These are phyloP conservation scores for Sogatella furcifera DNA, from an alignment of 1,140 invertebrate species.

Conservation along the genomic window DNA sequence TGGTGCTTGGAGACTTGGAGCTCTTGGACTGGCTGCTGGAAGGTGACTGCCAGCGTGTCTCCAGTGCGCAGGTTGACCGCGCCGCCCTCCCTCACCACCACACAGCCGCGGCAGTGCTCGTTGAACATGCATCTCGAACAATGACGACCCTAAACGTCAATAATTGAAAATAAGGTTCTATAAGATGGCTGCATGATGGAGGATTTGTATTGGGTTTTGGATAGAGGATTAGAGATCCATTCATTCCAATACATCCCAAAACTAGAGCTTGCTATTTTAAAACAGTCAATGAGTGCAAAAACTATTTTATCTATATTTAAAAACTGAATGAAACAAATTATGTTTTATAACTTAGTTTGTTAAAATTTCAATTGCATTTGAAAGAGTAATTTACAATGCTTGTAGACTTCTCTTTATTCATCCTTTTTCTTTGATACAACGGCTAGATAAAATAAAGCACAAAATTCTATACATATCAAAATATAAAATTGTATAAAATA, in stretches of 20 bases:
- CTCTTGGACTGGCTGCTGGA: slow-evolving; percentile 27
- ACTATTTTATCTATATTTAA: no score
- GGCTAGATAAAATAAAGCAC: slow-evolving; percentile 40
- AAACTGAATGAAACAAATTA: no score
- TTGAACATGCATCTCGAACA: slow-evolving; percentile 52
- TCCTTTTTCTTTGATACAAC: slow-evolving; percentile 30
- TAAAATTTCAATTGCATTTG: no score
- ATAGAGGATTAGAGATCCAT: slow-evolving; percentile 2
- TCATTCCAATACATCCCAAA: background rate
- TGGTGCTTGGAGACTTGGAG: slow-evolving; percentile 25
- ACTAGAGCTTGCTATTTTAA: no score
- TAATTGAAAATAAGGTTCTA: no score
- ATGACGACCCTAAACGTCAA: slow-evolving; percentile 40
- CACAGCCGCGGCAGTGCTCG: slow-evolving; percentile 49
- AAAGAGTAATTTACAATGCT: no score
- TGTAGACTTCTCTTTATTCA: background rate
- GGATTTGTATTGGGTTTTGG: background rate
- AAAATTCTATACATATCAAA: no score
- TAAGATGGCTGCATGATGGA: no score
- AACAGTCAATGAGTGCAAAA: no score
- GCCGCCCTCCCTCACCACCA: slow-evolving; percentile 36
- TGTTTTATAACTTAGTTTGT: no score
- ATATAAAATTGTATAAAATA: no score
- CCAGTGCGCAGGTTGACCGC: slow-evolving; percentile 41
- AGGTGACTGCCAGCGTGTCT: slow-evolving; percentile 48